Percentiles rank a stretch among this genome's conserved stretches.
Evolutionary conservation across 2,113 vertebrate species (phyloP).

Genomic region (Phyllostomus discolor): DNA sequence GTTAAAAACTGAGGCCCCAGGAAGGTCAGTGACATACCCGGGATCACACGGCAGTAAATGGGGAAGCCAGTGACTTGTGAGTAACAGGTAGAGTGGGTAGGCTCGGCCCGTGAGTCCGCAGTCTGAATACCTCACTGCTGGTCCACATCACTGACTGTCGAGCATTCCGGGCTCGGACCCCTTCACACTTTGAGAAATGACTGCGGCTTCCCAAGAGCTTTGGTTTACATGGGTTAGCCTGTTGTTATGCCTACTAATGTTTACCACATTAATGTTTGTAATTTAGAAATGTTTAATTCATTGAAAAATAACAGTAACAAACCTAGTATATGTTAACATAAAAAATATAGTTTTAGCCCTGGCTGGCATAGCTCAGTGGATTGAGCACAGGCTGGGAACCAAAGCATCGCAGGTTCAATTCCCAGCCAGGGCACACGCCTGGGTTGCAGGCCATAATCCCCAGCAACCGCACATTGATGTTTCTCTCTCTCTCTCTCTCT

Average conservation of each 20-base stretch:
- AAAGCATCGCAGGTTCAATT: too few species aligned
- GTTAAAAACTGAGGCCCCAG: neutral
- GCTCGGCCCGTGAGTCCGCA: neutral
- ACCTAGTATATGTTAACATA: neutral
- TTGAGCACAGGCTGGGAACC: too few species aligned
- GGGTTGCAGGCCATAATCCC: too few species aligned
- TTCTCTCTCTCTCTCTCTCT: too few species aligned
- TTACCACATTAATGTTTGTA: neutral
- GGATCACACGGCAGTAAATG: neutral
- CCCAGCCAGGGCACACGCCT: too few species aligned
- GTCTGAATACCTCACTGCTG: neutral
- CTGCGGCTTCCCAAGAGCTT: neutral
- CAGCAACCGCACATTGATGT: too few species aligned
- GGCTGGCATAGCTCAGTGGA: too few species aligned
- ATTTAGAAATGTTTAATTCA: neutral
- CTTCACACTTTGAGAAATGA: neutral
- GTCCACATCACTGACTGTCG: neutral
- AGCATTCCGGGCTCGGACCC: neutral
- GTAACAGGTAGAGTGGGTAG: neutral
- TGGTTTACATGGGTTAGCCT: neutral
- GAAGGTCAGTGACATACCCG: neutral
- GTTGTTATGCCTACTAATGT: neutral
- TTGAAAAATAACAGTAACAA: neutral
- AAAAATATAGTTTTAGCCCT: constrained; percentile 12
- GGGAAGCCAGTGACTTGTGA: neutral